phyloP scores from a whole-genome alignment of 1,140 invertebrate genomes.

The Aphaenogaster rudis region DNA sequence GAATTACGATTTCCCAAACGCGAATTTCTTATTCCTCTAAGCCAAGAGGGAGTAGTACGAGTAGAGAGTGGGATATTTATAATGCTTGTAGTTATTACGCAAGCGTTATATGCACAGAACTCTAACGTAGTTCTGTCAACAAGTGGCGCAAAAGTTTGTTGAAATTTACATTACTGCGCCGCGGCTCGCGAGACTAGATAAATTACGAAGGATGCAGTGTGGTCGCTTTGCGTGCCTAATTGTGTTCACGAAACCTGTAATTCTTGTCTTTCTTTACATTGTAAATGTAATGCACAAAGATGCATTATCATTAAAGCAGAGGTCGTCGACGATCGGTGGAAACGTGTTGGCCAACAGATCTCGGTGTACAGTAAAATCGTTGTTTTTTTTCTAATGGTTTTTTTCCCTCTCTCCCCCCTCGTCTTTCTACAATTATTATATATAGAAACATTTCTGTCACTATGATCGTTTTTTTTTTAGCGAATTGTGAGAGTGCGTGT shows the following conservation, averaged over 20 bases:
- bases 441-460: slow-evolving; percentile 36
- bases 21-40: not conserved
- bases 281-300: not conserved
- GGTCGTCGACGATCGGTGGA: slow-evolving; percentile 70
- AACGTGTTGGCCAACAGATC: slow-evolving; percentile 83
- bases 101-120: not conserved
- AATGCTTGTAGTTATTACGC: not conserved
- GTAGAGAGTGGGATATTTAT: not conserved
- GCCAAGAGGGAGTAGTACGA: not conserved
- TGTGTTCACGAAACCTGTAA: not conserved
- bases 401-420: slow-evolving; percentile 72
- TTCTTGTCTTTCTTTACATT: slow-evolving; percentile 4
- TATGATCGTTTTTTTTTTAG: slow-evolving; percentile 70
- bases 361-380: slow-evolving; percentile 85
- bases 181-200: slow-evolving; percentile 3
- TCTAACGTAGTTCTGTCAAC: not conserved
- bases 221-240: not conserved
- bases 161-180: not conserved
- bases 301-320: not conserved
- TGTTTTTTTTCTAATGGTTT: slow-evolving; percentile 77
- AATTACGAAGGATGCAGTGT: not conserved
- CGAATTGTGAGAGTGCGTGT: slow-evolving; percentile 75
- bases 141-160: not conserved
- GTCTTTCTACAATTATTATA: slow-evolving; percentile 40
- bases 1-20: not conserved